phyloP scores from a whole-genome alignment of 2,797 vertebrate genomes.

The Sphaeramia orbicularis region DNA sequence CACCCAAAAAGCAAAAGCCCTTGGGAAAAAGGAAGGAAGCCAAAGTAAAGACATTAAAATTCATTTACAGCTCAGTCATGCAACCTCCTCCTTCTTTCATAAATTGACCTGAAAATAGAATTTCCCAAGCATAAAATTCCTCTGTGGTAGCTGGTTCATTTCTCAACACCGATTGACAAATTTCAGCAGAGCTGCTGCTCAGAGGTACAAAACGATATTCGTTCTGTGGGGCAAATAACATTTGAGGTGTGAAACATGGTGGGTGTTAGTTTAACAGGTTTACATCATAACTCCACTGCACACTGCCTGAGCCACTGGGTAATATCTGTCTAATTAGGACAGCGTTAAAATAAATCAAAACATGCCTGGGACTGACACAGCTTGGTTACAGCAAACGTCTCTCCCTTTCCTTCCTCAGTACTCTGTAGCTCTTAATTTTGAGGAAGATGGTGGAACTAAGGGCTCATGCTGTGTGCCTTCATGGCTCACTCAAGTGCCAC shows the following conservation, averaged over 20 bases:
- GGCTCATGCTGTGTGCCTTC: conserved; percentile 49
- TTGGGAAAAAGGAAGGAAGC: conserved; percentile 61
- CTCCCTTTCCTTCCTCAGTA: conserved; percentile 19
- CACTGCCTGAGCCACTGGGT: conserved; percentile 47
- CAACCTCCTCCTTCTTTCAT: conserved; percentile 53
- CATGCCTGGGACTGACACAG: conserved; percentile 29
- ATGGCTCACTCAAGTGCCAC: conserved; percentile 61
- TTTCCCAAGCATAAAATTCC: conserved; percentile 69
- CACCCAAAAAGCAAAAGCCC: conserved; percentile 62
- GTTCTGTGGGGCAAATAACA: conserved; percentile 29
- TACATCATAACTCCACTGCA: conserved; percentile 30
- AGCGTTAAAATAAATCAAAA: conserved; percentile 60
- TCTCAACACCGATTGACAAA: conserved; percentile 64
- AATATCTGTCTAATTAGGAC: conserved; percentile 70
- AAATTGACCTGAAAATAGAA: conserved; percentile 79
- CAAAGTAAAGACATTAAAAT: conserved; percentile 69
- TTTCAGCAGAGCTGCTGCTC: conserved; percentile 63
- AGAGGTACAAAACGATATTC: conserved; percentile 62
- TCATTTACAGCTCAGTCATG: conserved; percentile 76
- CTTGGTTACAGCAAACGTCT: conserved; percentile 30
- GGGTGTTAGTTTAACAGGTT: conserved; percentile 67
- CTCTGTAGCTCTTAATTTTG: conserved; percentile 54
- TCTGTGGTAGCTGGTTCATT: conserved; percentile 68
- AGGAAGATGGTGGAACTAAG: conserved; percentile 39
- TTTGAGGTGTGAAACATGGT: conserved; percentile 64